These are phyloP conservation scores for Opisthocomus hoazin DNA, from an alignment of 2,113 vertebrate genomes.

Conservation along the genomic window DNA sequence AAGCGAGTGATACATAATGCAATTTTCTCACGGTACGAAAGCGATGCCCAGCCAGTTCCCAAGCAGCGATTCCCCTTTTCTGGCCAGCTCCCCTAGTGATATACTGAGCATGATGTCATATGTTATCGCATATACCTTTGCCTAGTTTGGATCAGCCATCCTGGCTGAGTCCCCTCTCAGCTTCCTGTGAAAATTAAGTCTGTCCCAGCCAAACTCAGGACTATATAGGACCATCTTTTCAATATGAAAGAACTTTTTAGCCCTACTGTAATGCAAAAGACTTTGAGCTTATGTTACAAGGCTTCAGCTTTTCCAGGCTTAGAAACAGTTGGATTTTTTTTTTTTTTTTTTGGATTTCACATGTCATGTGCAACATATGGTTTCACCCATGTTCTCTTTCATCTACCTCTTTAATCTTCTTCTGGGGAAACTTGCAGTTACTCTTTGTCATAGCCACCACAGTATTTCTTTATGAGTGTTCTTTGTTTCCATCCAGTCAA, in stretches of 20 bases:
- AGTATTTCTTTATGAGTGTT: neutral
- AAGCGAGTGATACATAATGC: too few species aligned
- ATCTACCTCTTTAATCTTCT: neutral
- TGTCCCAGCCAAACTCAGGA: too few species aligned
- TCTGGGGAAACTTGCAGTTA: neutral
- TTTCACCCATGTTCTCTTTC: neutral
- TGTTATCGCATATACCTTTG: too few species aligned
- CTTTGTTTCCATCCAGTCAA: neutral
- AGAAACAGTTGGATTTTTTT: rapidly evolving
- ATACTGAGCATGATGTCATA: too few species aligned
- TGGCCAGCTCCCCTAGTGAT: too few species aligned
- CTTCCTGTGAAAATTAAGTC: too few species aligned
- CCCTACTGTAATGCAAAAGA: neutral
- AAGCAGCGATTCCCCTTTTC: too few species aligned
- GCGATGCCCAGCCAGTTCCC: too few species aligned
- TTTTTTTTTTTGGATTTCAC: neutral
- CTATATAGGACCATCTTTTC: neutral
- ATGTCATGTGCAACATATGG: neutral
- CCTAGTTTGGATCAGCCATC: too few species aligned
- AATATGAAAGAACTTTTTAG: neutral
- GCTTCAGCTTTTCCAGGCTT: neutral
- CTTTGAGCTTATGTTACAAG: neutral
- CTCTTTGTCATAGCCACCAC: neutral
- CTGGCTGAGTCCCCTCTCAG: too few species aligned
- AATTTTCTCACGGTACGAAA: too few species aligned